These are phyloP conservation scores for Cydia strobilella DNA, from an alignment of 1,140 invertebrate genomes.

Conservation along the genomic window DNA sequence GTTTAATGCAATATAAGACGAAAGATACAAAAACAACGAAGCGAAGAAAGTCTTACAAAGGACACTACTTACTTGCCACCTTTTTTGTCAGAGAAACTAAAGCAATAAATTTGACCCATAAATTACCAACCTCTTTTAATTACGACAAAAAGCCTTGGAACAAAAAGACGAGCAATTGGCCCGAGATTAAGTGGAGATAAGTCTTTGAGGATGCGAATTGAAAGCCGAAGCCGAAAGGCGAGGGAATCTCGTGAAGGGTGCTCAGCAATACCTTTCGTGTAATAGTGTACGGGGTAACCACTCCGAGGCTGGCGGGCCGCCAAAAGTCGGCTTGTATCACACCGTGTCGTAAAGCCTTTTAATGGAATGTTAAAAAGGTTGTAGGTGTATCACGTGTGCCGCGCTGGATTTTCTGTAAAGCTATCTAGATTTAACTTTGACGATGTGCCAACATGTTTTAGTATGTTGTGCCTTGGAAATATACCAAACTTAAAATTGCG, in stretches of 20 bases:
- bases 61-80: neutral
- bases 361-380: neutral
- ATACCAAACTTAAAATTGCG: too few species aligned
- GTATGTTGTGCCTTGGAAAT: neutral
- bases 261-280: constrained; percentile 13
- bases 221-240: constrained; percentile 4
- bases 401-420: neutral
- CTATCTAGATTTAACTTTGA: neutral
- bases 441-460: neutral
- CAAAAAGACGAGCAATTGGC: constrained; percentile 8
- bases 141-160: neutral
- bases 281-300: constrained; percentile 12
- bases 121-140: constrained; percentile 1
- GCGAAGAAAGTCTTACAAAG: neutral
- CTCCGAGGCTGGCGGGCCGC: constrained; percentile 1
- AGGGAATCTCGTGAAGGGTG: constrained; percentile 12
- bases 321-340: neutral
- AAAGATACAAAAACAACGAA: neutral
- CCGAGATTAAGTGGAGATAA: constrained; percentile 9
- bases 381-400: neutral
- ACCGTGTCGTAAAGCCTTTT: neutral
- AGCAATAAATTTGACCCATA: constrained; percentile 1
- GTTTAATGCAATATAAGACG: neutral
- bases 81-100: neutral
- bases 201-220: constrained; percentile 7